Conservation (phyloP, 2,797 vertebrate genomes). For the Thaleichthys pacificus region DNA sequence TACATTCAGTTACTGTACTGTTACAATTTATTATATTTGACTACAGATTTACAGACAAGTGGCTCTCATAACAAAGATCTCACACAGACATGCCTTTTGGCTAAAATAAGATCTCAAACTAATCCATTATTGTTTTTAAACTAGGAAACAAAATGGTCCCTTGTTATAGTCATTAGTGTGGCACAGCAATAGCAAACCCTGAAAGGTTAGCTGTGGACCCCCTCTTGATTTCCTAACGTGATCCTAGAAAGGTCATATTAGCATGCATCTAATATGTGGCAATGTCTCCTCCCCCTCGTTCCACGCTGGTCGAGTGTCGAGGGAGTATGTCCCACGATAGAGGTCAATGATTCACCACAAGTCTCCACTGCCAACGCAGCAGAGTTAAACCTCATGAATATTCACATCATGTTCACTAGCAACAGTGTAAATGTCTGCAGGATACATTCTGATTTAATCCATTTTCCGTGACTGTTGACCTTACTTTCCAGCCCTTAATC, state of each 20-base stretch:
- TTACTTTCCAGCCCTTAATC: slow-evolving; percentile 9
- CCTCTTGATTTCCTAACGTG: slow-evolving; percentile 43
- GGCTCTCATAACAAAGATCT: background rate
- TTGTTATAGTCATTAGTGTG: slow-evolving; percentile 30
- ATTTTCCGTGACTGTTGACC: slow-evolving; percentile 25
- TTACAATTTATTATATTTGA: background rate
- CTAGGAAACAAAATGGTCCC: slow-evolving; percentile 22
- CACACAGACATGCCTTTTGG: background rate
- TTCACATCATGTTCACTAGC: slow-evolving; percentile 21
- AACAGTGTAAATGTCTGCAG: slow-evolving; percentile 8
- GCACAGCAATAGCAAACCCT: slow-evolving; percentile 34
- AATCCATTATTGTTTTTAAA: slow-evolving; percentile 21
- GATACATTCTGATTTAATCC: slow-evolving; percentile 13
- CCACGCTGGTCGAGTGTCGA: slow-evolving; percentile 33
- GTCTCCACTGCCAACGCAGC: slow-evolving; percentile 22
- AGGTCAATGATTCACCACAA: slow-evolving; percentile 38
- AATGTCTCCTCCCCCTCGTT: slow-evolving; percentile 26
- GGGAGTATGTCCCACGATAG: slow-evolving; percentile 41
- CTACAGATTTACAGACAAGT: background rate
- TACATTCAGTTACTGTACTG: too few species aligned
- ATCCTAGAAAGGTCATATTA: slow-evolving; percentile 63
- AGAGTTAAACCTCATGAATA: slow-evolving; percentile 35
- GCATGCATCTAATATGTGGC: slow-evolving; percentile 44
- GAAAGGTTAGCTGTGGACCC: slow-evolving; percentile 50
- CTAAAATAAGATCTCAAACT: background rate